These are phyloP conservation scores for Ciconia boyciana DNA, from an alignment of 2,113 vertebrate species.

Conservation along the genomic window DNA sequence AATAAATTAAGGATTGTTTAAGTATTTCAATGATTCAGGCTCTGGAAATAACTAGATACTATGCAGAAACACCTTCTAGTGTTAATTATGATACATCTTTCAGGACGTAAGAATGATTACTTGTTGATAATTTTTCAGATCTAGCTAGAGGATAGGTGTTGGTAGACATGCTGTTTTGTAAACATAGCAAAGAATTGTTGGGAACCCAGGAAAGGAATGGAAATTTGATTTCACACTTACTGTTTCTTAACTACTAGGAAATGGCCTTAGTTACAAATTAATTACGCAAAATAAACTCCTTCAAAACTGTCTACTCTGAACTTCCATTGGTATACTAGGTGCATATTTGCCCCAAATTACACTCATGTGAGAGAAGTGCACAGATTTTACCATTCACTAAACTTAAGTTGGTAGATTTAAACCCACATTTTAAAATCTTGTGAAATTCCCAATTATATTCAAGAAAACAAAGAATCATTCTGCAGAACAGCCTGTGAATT, in stretches of 20 bases:
- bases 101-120: neutral
- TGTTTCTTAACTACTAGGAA: neutral
- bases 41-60: neutral
- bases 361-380: neutral
- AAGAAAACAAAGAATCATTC: neutral
- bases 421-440: neutral
- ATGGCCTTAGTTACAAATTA: neutral
- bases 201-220: neutral
- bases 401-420: neutral
- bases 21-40: neutral
- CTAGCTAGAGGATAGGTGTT: neutral
- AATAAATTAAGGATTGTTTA: neutral
- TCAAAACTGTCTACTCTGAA: neutral
- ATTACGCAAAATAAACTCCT: neutral
- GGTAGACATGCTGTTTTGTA: neutral
- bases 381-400: neutral
- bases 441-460: neutral
- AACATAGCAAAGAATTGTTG: neutral
- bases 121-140: neutral
- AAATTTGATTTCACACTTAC: neutral
- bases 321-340: neutral
- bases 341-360: neutral
- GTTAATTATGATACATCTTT: neutral
- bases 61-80: neutral
- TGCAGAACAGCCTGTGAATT: neutral